Conservation (phyloP, 2,113 vertebrate genomes). For the Choloepus hoffmanni region DNA sequence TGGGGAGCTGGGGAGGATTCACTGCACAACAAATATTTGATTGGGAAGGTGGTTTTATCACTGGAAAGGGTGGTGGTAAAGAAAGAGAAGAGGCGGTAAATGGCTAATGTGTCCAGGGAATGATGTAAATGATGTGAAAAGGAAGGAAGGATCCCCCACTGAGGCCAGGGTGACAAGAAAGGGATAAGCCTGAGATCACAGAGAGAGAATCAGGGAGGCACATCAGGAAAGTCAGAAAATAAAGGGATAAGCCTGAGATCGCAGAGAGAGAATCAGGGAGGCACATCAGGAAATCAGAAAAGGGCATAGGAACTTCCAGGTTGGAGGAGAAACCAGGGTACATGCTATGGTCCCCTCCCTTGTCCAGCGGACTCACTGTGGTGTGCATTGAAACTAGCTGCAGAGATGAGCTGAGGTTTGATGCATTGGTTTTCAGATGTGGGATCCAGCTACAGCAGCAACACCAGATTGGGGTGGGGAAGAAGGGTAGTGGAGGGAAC, state of each 20-base stretch:
- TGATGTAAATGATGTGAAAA: not conserved
- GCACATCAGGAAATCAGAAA: not conserved
- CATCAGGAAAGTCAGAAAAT: no score
- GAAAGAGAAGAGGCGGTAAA: not conserved
- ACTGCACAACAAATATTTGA: constrained; percentile 2
- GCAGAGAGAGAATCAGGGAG: no score
- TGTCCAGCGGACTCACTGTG: not conserved
- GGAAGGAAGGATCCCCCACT: not conserved
- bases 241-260: no score
- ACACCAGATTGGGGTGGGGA: not conserved
- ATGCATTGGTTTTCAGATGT: not conserved
- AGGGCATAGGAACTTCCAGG: not conserved
- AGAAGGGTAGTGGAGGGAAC: not conserved
- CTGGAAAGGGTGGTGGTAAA: constrained; percentile 24
- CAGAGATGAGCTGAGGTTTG: not conserved
- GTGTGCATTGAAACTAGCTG: not conserved
- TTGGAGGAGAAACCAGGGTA: constrained; percentile 12
- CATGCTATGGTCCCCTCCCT: not conserved
- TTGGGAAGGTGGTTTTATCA: not conserved
- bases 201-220: no score
- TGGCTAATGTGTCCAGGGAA: not conserved
- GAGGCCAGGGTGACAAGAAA: not conserved
- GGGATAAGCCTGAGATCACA: not conserved
- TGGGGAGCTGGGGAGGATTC: not conserved
- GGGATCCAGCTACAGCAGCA: not conserved